phyloP scores from a whole-genome alignment of 2,888 invertebrate species.

The Torymus aiolomorphi region DNA sequence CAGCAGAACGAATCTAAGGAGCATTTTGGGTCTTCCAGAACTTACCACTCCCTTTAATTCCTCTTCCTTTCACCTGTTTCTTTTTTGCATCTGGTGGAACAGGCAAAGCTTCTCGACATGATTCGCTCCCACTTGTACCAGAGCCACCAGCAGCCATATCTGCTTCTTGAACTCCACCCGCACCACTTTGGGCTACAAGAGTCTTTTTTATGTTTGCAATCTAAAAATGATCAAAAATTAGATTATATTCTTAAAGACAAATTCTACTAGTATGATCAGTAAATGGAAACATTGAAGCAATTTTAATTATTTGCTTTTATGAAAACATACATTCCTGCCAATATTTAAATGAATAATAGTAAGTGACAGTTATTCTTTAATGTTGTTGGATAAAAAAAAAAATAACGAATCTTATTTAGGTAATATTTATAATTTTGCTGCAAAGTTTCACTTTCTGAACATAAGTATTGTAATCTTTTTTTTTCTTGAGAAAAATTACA shows the following conservation, averaged over 20 bases:
- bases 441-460: no score
- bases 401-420: no score
- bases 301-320: not conserved
- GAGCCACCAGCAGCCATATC: conserved; percentile 89
- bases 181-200: conserved; percentile 85
- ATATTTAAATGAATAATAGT: no score
- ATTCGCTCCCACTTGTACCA: conserved; percentile 79
- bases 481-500: conserved; percentile 19
- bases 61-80: conserved; percentile 82
- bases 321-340: no score
- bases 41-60: conserved; percentile 81
- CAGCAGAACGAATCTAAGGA: conserved; percentile 1
- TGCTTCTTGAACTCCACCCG: conserved; percentile 82
- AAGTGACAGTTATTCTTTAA: no score
- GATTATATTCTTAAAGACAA: conserved; percentile 7
- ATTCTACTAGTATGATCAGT: not conserved
- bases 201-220: conserved; percentile 92
- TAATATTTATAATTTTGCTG: no score
- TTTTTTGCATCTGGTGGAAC: conserved; percentile 76
- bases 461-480: not conserved
- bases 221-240: conserved; percentile 76
- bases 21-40: conserved; percentile 78
- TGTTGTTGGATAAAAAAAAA: no score
- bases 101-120: conserved; percentile 77
- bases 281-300: conserved; percentile 24